phyloP scores from a whole-genome alignment of 2,113 vertebrate genomes.

The Pterophyllum scalare region DNA sequence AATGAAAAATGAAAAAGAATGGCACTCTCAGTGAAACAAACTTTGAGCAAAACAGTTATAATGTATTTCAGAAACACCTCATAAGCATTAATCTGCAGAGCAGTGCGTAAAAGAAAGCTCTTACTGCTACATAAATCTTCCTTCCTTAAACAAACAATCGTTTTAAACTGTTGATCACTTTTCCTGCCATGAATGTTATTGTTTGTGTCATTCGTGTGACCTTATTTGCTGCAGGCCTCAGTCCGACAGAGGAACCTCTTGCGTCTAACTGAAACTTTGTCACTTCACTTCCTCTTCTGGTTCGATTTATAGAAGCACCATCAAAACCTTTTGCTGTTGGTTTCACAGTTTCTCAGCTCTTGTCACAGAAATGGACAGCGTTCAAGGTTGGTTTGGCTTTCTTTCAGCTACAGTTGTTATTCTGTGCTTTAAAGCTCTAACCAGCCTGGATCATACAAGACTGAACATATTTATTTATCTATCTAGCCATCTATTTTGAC shows the following conservation, averaged over 20 bases:
- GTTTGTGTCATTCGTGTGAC: neutral
- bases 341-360: neutral
- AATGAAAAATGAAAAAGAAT: neutral
- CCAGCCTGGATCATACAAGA: neutral
- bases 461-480: neutral
- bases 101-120: neutral
- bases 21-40: neutral
- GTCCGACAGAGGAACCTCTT: conserved; percentile 38
- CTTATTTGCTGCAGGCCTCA: neutral
- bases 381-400: conserved; percentile 66
- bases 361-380: conserved; percentile 58
- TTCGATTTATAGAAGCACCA: conserved; percentile 32
- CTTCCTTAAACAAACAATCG: neutral
- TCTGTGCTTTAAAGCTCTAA: neutral
- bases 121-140: neutral
- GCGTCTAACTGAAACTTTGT: conserved; percentile 33
- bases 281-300: conserved; percentile 70
- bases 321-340: neutral
- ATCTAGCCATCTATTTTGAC: neutral
- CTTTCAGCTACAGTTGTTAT: neutral
- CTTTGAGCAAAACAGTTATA: neutral
- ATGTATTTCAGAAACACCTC: neutral
- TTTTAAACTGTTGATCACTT: neutral
- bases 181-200: neutral
- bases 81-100: neutral